Evolutionary conservation across 2,113 vertebrate genomes (phyloP).

Genomic region (Ochotona princeps): DNA sequence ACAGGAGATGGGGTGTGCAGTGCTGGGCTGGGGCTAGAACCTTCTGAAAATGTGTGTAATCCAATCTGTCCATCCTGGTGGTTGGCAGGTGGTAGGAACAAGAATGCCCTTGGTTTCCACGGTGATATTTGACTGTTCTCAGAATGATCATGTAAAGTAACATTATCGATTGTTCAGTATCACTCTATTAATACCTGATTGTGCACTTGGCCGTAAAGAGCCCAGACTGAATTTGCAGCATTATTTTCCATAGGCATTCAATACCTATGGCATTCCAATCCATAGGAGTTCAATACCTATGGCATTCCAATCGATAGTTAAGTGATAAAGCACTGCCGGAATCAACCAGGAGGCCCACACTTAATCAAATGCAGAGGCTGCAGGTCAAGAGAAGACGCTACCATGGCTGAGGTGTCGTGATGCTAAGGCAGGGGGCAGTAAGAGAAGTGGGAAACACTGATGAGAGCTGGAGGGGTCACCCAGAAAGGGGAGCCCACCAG

Average conservation of each 20-base stretch:
- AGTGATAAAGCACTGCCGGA: conserved; percentile 3
- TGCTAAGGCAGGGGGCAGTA: neutral
- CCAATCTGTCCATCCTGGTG: neutral
- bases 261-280: neutral
- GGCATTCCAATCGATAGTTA: neutral
- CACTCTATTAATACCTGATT: conserved; percentile 19
- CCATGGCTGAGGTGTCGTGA: neutral
- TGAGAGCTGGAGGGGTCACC: neutral
- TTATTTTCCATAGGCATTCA: neutral
- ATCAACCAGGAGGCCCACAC: neutral
- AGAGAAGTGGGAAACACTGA: neutral
- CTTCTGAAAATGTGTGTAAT: neutral
- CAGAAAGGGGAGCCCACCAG: neutral
- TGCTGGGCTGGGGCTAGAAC: neutral
- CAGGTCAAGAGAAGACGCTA: neutral
- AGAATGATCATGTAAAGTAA: neutral
- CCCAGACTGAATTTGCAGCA: neutral
- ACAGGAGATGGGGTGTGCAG: neutral
- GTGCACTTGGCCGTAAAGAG: neutral
- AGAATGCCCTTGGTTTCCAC: neutral
- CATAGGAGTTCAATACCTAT: neutral
- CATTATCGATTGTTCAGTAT: neutral
- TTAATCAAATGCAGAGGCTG: neutral
- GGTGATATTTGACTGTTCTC: neutral
- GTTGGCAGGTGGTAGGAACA: neutral